phyloP scores from a whole-genome alignment of 2,113 vertebrate species.

The Stictonetta naevosa region DNA sequence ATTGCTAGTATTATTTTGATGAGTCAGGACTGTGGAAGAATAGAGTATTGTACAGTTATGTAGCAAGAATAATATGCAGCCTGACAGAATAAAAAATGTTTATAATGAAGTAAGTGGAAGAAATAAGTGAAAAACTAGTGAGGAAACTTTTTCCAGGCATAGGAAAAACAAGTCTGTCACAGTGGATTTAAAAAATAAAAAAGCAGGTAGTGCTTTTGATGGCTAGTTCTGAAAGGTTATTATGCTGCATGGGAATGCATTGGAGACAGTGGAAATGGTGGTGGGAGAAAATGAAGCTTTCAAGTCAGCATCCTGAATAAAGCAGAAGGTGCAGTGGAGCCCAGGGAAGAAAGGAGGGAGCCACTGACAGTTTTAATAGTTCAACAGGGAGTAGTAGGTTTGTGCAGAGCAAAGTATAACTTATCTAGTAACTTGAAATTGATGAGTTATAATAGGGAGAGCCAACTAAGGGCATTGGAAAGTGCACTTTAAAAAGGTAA shows the following conservation, averaged over 20 bases:
- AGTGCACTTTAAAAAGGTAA: not conserved
- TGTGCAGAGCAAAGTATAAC: not conserved
- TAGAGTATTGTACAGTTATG: not conserved
- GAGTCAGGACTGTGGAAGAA: conserved; percentile 24
- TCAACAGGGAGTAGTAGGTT: not conserved
- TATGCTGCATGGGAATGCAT: not conserved
- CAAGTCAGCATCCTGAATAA: not conserved
- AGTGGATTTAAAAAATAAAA: not conserved
- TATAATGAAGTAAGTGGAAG: not conserved
- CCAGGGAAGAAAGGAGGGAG: not conserved
- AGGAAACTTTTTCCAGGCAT: not conserved
- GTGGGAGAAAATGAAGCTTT: not conserved
- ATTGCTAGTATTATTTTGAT: conserved; percentile 34
- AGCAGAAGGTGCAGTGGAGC: not conserved
- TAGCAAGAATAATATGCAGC: not conserved
- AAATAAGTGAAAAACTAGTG: conserved; percentile 1
- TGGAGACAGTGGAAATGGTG: not conserved
- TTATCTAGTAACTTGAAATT: not conserved
- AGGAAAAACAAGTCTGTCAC: not conserved
- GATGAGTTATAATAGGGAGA: not conserved
- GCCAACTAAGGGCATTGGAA: not conserved
- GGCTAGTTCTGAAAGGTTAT: not conserved
- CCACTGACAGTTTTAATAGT: not conserved
- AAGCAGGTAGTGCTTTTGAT: not conserved
- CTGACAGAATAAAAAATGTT: conserved; percentile 17